Conservation (phyloP, 2,888 invertebrate species). For the Cloeon dipterum region DNA sequence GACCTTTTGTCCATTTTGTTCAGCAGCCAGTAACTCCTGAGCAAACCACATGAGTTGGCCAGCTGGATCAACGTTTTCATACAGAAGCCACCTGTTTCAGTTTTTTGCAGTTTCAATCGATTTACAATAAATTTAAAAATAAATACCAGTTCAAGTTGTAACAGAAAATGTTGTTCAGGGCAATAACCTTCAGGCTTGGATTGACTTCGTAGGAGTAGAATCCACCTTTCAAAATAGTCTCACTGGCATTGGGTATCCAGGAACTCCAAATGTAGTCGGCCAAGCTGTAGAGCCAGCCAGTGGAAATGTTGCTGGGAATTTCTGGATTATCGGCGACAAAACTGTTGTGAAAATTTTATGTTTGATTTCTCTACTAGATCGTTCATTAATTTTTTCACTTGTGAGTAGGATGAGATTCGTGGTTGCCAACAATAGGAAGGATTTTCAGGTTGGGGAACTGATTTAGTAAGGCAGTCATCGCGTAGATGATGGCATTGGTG, state of each 20-base stretch:
- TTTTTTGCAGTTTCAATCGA: too few species aligned
- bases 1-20: slow-evolving; percentile 46
- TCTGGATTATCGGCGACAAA: background rate
- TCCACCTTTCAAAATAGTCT: slow-evolving; percentile 39
- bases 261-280: background rate
- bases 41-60: slow-evolving; percentile 64
- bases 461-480: slow-evolving; percentile 25
- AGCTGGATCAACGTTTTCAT: slow-evolving; percentile 47
- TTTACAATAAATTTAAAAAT: slow-evolving; percentile 13
- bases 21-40: slow-evolving; percentile 44
- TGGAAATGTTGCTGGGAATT: background rate
- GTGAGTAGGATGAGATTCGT: slow-evolving; percentile 64
- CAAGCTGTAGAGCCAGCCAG: background rate
- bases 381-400: slow-evolving; percentile 40
- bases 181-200: slow-evolving; percentile 49
- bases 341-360: too few species aligned
- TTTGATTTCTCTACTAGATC: too few species aligned
- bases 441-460: slow-evolving; percentile 36
- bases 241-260: slow-evolving; percentile 23
- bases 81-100: slow-evolving; percentile 37
- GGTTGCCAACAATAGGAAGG: slow-evolving; percentile 54
- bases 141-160: slow-evolving; percentile 50
- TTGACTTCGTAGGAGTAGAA: slow-evolving; percentile 49
- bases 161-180: slow-evolving; percentile 60
- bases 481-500: slow-evolving; percentile 26